Base-by-base conservation (phyloP, 2,797 vertebrate genomes). In the Capromys pilorides region DNA sequence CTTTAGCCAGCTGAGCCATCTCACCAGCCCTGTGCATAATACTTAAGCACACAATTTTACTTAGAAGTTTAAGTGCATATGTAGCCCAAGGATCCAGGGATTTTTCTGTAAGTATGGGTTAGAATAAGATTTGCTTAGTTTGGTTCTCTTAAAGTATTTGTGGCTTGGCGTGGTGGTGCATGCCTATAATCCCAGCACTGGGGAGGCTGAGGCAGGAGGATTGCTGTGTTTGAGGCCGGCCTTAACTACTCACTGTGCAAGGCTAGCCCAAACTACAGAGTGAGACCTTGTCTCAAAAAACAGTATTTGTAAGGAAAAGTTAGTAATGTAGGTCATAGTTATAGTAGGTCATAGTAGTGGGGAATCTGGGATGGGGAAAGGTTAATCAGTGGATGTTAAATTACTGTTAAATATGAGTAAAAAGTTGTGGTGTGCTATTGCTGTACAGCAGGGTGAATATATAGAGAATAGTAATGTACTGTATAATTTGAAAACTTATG, bases 111-210 rank as follows among this genome's bases (percentile, higher is more conserved):
- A 87, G 87, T 45, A 78, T 88, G 57, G 24, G 41, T 93, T 75
- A 93, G 41, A 87, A 77, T 82, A 91, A 82, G 57, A 64, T 96
- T 79, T 90, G 16, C 18, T 94, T 95, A 87, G 39, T 89, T 93
- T 95, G 62, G 21, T 33, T 88, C 49, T 93, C 59, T 83, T 45
- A 73, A 94, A 71, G 6, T 39, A 80, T 24, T 57, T 79, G 45
- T 45, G 8, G 45, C 45, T 8, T 45, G 45, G 45, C 8, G 4
- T 45, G 45, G 45, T 45, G 45, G 45, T 45, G 45, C 45, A 45
- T 4, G 45, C 45, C 45, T 45, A 8, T 45, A 45, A 45, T 45
- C 45, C 45, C 45, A 45, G 45, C 45, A 45, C 45, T 45, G 45
- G 8, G 45, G 45, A 45, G 45, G 45, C 45, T 45, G 45, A 45